Evolutionary conservation across 2,888 invertebrate genomes (phyloP), one percentile per base, ranked within the genome.

Genomic region (Homarus gammarus): DNA sequence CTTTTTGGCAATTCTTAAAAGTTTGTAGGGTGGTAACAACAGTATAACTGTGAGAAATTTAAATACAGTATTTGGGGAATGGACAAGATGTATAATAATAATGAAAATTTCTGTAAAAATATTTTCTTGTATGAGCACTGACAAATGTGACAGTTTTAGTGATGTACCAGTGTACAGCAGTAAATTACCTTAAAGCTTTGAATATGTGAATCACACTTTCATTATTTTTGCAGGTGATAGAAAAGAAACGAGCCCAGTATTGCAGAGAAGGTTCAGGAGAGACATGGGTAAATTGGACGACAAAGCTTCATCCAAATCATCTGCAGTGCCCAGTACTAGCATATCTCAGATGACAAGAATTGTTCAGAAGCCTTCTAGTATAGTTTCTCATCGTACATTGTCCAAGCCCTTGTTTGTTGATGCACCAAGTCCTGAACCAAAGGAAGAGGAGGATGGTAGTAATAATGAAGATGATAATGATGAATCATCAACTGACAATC

Each of bases 371-470:
- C 61, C 79, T n/a, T 64, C 72, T 8, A 49, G 22, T 8, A 49
- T 72, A 1, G 8, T 51, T 1, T 51, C 84, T 18, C 38, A 49
- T 27, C 70, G 70, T 33, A 72, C 56, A 12, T 56, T 78, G 10
- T 85, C 85, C 22, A 85, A 78, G 33, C 85, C 78, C 8, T 49
- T 85, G 33, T 85, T 78, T 33, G 85, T 85, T 33, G 68, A 64
- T 15, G 70, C 85, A 18, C 85, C 85, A 8, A 78, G 77, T 49
- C 78, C 85, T 15, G 85, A 78, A 15, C 31, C 31, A 27, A 79
- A 87, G 72, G 86, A 86, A 40, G 68, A 79, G 31, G 78, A 87
- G n/a, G 73, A 38, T 2, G 36, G 12, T 18, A 49, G n/a, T 38
- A n/a, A 31, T 8, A 40, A 77, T 64, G 86, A 79, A 5, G 78